Evolutionary conservation across 2,113 vertebrate species (phyloP), one percentile per base, ranked within the genome.

Genomic region (Felis chaus): DNA sequence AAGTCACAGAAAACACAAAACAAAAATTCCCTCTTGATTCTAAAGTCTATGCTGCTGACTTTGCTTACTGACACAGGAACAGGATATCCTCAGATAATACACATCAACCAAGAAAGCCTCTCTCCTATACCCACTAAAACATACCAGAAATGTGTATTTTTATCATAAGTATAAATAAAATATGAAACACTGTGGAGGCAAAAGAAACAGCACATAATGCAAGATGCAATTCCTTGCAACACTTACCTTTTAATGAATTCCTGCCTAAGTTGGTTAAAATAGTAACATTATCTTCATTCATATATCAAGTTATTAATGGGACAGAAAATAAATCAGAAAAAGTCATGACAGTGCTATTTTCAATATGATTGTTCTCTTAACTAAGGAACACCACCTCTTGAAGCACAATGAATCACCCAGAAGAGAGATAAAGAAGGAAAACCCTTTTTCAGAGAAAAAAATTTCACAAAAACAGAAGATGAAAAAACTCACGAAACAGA

Each of bases 231-330:
- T 89, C 76, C 23, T 66, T 69, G 36, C 23, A 84, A 61, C 76
- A 98, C 96, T 97, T 96, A 98, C 94, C 95, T 96, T 91, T 92
- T 41, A 83, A 92, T 82, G 55, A 96, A 88, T 81, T 97, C 53
- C 73, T 96, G 91, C 82, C 93, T 91, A 39, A 85, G 71, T 76
- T 91, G 69, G 25, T 85, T 97, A 96, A 97, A 95, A 97, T 45
- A 93, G 74, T 83, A 90, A 92, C 71, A 91, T 74, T 76, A 93
- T 61, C 71, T 94, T 92, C 61, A 95, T 91, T 90, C 78, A 84
- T 4, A 31, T 63, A 93, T 45, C 71, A 94, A 93, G 82, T 88
- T 91, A 93, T 73, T 90, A 97, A 90, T 48, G 18, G 33, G 65
- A 85, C 39, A 96, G 41, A 36, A 89, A 84, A 76, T 71, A 94